Evolutionary conservation across 2,888 invertebrate species (phyloP).

Genomic region (Alviniconcha strummeri): DNA sequence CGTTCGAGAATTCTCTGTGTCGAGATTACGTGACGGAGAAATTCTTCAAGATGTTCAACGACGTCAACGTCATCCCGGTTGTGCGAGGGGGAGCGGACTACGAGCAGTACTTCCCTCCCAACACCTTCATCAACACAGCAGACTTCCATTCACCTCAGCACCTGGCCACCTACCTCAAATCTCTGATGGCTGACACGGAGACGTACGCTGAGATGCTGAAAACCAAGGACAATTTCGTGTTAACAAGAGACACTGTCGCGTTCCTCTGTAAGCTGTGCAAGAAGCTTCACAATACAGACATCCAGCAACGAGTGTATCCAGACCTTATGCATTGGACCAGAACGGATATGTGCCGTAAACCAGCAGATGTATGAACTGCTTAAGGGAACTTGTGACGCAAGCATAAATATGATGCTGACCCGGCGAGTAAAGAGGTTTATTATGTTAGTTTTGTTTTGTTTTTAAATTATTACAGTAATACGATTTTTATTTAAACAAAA

Average conservation of each 20-base stretch:
- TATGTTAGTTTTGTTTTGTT: no score
- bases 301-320: background rate
- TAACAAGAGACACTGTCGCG: background rate
- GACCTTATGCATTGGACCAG: no score
- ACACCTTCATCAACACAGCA: slow-evolving; percentile 33
- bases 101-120: slow-evolving; percentile 33
- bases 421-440: no score
- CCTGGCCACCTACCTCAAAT: slow-evolving; percentile 35
- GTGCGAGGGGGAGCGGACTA: slow-evolving; percentile 45
- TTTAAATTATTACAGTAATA: no score
- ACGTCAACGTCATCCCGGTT: slow-evolving; percentile 39
- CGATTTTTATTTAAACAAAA: no score
- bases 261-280: slow-evolving; percentile 1
- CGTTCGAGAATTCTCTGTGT: slow-evolving; percentile 55
- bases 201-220: background rate
- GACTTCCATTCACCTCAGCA: slow-evolving; percentile 33
- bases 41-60: slow-evolving; percentile 42
- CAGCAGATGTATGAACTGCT: background rate
- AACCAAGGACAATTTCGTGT: background rate
- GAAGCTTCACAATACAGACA: background rate
- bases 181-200: slow-evolving; percentile 18
- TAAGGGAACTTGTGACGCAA: no score
- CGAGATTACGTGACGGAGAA: slow-evolving; percentile 55
- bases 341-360: no score
- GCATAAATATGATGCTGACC: no score